Conservation (phyloP, 2,888 invertebrate species). For the Herminia tarsipennalis region DNA sequence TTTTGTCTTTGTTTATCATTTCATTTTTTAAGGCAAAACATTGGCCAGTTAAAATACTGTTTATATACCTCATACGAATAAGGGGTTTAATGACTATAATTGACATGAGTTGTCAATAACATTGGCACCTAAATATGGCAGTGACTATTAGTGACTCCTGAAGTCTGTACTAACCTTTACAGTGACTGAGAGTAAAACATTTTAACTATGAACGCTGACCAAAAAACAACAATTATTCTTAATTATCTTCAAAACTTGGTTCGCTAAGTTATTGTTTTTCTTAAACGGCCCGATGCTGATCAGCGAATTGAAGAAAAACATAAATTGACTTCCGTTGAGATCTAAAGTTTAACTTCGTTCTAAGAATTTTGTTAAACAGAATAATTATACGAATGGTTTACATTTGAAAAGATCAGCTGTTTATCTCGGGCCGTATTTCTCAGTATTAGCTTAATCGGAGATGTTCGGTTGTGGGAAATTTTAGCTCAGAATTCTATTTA, state of each 20-base stretch:
- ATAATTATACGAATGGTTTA: conserved; percentile 31
- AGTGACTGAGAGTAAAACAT: neutral
- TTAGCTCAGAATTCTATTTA: neutral
- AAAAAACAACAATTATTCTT: neutral
- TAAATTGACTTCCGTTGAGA: neutral
- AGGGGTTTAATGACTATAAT: no score
- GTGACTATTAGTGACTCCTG: no score
- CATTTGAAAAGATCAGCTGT: conserved; percentile 22
- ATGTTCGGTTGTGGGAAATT: no score
- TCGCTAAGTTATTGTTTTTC: conserved; percentile 24
- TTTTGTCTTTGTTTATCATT: no score
- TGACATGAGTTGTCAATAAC: no score
- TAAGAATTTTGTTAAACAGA: conserved; percentile 16
- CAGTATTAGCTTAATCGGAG: neutral
- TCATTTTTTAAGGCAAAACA: no score
- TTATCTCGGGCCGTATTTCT: conserved; percentile 8
- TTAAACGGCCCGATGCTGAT: conserved; percentile 24
- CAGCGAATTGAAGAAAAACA: conserved; percentile 8
- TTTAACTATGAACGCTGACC: neutral
- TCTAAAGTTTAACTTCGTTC: conserved; percentile 32
- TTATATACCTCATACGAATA: no score
- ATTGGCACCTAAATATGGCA: no score
- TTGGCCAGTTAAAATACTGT: no score
- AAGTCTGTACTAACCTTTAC: no score
- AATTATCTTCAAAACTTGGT: conserved; percentile 1